Evolutionary conservation across 2,888 invertebrate species (phyloP).

Genomic region (Chrysolina americana): DNA sequence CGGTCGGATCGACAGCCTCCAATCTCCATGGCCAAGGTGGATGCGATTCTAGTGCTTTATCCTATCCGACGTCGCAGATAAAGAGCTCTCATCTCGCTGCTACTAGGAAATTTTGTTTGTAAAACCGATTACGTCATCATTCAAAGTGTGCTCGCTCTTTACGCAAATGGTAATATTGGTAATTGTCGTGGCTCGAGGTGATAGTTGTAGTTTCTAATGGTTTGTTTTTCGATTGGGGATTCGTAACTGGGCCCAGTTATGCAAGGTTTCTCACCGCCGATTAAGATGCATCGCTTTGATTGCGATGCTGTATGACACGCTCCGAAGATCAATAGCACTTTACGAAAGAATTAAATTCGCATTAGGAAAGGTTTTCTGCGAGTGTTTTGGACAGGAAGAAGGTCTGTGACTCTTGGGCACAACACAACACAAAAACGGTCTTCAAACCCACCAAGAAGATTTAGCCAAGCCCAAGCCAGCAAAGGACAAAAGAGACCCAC

Average conservation of each 20-base stretch:
- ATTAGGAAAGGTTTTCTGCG: no score
- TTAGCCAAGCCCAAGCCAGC: no score
- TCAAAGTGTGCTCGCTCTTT: constrained; percentile 48
- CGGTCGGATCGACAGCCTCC: constrained; percentile 24
- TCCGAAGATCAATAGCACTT: no score
- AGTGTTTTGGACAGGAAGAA: no score
- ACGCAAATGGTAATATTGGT: constrained; percentile 44
- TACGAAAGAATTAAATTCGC: no score
- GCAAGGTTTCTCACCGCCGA: not conserved
- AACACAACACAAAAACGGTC: no score
- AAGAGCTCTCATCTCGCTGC: constrained; percentile 41
- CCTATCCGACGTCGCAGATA: constrained; percentile 48
- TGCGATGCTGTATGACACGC: no score
- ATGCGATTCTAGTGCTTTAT: constrained; percentile 50
- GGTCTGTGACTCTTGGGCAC: no score
- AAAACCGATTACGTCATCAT: constrained; percentile 51
- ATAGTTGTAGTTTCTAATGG: constrained; percentile 18
- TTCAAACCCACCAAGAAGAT: no score
- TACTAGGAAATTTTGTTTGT: constrained; percentile 54
- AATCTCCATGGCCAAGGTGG: constrained; percentile 58
- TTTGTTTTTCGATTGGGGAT: not conserved
- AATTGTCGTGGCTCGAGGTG: constrained; percentile 26
- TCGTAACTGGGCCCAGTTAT: not conserved
- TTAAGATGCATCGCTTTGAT: no score
- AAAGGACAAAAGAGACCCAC: no score